phyloP scores from a whole-genome alignment of 2,797 vertebrate species.

The Squalus acanthias region DNA sequence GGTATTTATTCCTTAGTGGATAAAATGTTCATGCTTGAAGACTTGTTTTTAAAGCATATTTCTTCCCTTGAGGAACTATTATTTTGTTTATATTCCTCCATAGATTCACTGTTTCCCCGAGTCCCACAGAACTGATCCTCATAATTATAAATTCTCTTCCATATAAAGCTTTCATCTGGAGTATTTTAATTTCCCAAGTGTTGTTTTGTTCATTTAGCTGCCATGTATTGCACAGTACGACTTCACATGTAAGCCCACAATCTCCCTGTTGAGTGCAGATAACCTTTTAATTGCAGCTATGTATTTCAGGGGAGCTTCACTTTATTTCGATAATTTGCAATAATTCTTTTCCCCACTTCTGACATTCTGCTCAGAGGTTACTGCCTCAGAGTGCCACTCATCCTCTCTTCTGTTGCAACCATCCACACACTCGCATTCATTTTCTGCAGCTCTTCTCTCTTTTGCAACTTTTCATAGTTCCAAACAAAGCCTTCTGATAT shows the following conservation, averaged over 20 bases:
- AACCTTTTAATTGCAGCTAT: constrained; percentile 1
- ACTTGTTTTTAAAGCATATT: constrained; percentile 27
- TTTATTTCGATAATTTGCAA: not conserved
- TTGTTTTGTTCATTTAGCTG: constrained; percentile 33
- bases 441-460: not conserved
- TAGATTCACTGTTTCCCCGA: constrained; percentile 24
- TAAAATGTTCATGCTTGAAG: not conserved
- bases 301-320: not conserved
- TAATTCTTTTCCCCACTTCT: not conserved
- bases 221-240: not conserved
- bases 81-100: not conserved
- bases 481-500: not conserved
- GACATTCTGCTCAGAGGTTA: not conserved
- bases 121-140: not conserved
- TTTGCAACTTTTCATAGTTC: not conserved
- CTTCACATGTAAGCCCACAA: not conserved
- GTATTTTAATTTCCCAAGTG: constrained; percentile 36
- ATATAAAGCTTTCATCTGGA: constrained; percentile 31
- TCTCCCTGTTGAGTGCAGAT: not conserved
- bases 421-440: not conserved
- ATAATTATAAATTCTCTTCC: constrained; percentile 33
- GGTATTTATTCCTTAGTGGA: not conserved
- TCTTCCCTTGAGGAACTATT: not conserved
- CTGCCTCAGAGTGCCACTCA: not conserved
- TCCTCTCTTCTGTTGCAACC: not conserved